phyloP scores from a whole-genome alignment of 2,797 vertebrate genomes.

The Hirundo rustica region DNA sequence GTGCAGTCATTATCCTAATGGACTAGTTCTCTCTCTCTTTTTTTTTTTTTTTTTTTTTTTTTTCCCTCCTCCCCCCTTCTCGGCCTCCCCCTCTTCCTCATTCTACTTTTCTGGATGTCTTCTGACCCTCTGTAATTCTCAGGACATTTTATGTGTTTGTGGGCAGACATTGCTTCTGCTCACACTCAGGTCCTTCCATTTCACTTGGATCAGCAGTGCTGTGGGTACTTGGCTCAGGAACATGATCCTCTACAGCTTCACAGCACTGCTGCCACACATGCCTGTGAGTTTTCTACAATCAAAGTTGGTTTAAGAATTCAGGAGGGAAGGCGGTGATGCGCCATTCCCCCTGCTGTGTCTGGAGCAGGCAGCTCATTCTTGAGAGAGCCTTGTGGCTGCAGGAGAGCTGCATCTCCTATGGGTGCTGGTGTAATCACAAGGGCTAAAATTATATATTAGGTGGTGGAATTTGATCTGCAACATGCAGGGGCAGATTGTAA shows the following conservation, averaged over 20 bases:
- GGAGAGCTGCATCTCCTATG: not conserved
- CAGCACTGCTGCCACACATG: not conserved
- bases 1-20: not conserved
- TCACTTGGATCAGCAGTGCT: not conserved
- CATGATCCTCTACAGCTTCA: not conserved
- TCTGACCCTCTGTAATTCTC: not conserved
- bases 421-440: not conserved
- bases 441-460: not conserved
- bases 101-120: not conserved
- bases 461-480: conserved; percentile 13
- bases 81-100: no score
- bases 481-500: conserved; percentile 1
- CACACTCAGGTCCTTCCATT: not conserved
- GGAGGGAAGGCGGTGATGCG: not conserved
- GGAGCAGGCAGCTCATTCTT: not conserved
- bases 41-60: not conserved
- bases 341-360: not conserved
- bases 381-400: not conserved
- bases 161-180: not conserved
- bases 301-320: not conserved
- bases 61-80: rapidly evolving
- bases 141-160: not conserved
- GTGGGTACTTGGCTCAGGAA: not conserved
- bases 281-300: not conserved
- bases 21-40: not conserved